Base-by-base conservation (phyloP, 2,888 invertebrate species). In the Meghimatium bilineatum region DNA sequence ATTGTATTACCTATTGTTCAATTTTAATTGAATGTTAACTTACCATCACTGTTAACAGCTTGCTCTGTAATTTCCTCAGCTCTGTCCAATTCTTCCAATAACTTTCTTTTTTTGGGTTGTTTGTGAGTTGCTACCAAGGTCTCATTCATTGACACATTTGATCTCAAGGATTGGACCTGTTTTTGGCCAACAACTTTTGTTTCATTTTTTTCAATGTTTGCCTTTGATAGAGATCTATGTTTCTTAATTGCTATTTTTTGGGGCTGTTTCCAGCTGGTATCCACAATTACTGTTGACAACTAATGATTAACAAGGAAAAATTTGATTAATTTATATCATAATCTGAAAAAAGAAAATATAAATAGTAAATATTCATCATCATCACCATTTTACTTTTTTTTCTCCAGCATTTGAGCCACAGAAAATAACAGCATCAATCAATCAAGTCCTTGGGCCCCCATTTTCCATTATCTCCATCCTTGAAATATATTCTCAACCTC, bases 81-180 rank as follows among this genome's bases (percentile, higher is more conserved):
- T 66, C 38, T 38, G 14, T 66, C 78, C n/a, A 80, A 23, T n/a
- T 80, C 79, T 26, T 49, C n/a, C 8, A 52, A 8, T 26, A 80
- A n/a, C 3, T 80, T 80, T 56, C 79, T 80, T 60, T 80, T 80
- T n/a, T 44, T 80, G 20, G 52, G 49, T 20, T 26, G 29, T 52
- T 69, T 67, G 26, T 67, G 44, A 52, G 67, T 6, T 36, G 12
- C 67, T 5, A 69, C 69, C 5, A 49, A 5, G 29, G 79, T 80
- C 34, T 80, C 69, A 34, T 69, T 34, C 49, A 78, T 20, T n/a
- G 66, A 36, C 12, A n/a, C 26, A n/a, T 63, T 23, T 10, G 44
- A 44, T n/a, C 60, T 78, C 29, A 8, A 8, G 32, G 49, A 44
- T 8, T 12, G 12, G 8, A 36, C n/a, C 2, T 26, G 36, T 38